phyloP scores from a whole-genome alignment of 2,797 vertebrate species.

The Leptoclinus maculatus region DNA sequence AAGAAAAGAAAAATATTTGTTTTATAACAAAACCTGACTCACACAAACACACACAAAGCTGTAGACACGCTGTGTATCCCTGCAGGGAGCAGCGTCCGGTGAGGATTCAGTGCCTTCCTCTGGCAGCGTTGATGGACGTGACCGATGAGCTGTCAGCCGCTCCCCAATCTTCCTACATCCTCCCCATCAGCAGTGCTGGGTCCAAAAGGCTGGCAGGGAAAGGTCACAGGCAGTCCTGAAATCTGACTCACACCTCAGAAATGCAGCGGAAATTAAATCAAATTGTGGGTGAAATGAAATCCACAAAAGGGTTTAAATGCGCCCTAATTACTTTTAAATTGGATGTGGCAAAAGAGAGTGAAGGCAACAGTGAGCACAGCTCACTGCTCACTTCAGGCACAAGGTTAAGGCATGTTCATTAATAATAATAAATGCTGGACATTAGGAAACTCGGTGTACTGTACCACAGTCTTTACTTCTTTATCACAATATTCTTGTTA shows the following conservation, averaged over 20 bases:
- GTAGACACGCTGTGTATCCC: constrained; percentile 10
- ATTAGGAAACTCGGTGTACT: neutral
- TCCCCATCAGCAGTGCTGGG: constrained; percentile 19
- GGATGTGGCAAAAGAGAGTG: constrained; percentile 9
- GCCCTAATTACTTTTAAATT: constrained; percentile 17
- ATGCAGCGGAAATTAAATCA: constrained; percentile 19
- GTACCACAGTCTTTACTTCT: neutral
- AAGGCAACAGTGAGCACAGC: constrained; percentile 7
- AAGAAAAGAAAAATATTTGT: neutral
- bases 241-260: constrained; percentile 31
- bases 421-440: constrained; percentile 4
- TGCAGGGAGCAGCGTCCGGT: constrained; percentile 28
- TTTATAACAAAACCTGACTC: constrained; percentile 19
- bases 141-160: constrained; percentile 65
- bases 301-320: constrained; percentile 16
- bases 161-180: constrained; percentile 47
- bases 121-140: constrained; percentile 36
- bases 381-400: constrained; percentile 8
- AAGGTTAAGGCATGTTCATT: constrained; percentile 24
- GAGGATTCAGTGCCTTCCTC: constrained; percentile 43
- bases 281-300: constrained; percentile 2
- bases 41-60: constrained; percentile 4
- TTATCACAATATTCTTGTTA: neutral
- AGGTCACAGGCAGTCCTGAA: constrained; percentile 51
- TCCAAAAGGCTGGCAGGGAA: constrained; percentile 30